Base-by-base conservation (phyloP, 2,888 invertebrate genomes). In the Stratiomys singularior region DNA sequence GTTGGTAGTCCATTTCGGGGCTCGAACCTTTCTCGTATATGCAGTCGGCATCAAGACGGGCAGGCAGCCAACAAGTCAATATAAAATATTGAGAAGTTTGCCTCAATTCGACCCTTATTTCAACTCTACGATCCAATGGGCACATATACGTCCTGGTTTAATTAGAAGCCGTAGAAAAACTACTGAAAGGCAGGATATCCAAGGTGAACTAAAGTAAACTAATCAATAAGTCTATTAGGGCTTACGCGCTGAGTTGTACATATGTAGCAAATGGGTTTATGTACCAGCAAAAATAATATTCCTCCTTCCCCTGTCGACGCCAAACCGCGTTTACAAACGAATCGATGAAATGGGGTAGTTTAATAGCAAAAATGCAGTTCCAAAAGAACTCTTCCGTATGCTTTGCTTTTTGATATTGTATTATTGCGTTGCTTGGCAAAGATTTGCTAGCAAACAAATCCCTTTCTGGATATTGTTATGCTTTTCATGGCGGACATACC, bases 221-320 rank as follows among this genome's bases (percentile, higher is more conserved):
- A 60, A 60, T 60, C 58, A 60, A 60, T 60, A 60, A 23, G 58
- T 23, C 58, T 13, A 60, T 60, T 25, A 60, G 58, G 25, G 21
- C 58, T 25, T 25, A 25, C 25, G 58, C 23, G 11, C 25, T 25
- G 37, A 37, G 37, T 37, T 37, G 37, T 37, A 52, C 7, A 44
- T 44, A 13, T 9, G 3, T n/a, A 9, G 52, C 2, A 18, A 52
- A 52, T n/a, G 52, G 18, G 52, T 52, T 52, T 13, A 52, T 9
- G 37, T 37, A 37, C 9, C 37, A 60, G 23, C 3, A 60, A 5
- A 7, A 25, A 60, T 5, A 11, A 5, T 56, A 56, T 56, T 56
- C 5, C 5, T 9, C 18, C 18, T 56, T 56, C 7, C 7, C n/a
- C 7, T 18, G 5, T 56, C 18, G 18, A n/a, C 56, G 18, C 56